Conservation (phyloP, 2,888 invertebrate genomes). For the Operophtera brumata region DNA sequence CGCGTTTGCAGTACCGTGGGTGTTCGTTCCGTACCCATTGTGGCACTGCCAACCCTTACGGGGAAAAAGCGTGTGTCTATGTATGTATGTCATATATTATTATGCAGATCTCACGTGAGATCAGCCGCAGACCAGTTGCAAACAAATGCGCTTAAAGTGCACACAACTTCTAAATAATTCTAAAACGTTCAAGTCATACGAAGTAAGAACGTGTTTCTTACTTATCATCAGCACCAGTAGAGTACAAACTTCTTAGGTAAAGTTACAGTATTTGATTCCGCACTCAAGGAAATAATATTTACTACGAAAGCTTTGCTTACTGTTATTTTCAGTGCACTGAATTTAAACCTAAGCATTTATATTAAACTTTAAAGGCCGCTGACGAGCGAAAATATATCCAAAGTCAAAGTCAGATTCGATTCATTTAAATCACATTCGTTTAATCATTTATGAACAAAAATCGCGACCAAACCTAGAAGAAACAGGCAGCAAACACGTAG, state of each 20-base stretch:
- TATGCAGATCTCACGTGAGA: too few relatives aligned
- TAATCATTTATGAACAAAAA: too few relatives aligned
- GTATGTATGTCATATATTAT: too few relatives aligned
- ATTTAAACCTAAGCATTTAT: background rate
- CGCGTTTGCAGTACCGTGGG: too few relatives aligned
- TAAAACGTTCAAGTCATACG: background rate
- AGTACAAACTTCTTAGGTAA: background rate
- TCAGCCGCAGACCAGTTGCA: too few relatives aligned
- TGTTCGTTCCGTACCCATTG: too few relatives aligned
- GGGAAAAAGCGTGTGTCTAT: too few relatives aligned
- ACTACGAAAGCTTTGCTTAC: constrained; percentile 1
- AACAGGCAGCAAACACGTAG: too few relatives aligned
- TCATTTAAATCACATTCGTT: too few relatives aligned
- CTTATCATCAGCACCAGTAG: background rate
- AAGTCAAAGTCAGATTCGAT: too few relatives aligned
- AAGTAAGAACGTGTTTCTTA: background rate
- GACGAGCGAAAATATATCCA: background rate
- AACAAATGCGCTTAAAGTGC: background rate
- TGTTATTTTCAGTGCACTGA: background rate
- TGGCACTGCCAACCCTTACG: too few relatives aligned
- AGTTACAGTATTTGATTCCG: constrained; percentile 13
- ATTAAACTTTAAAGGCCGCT: background rate
- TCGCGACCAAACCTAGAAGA: too few relatives aligned
- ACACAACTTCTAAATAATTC: background rate
- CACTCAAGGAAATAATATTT: constrained; percentile 6